Percentiles rank a stretch among this genome's conserved stretches.
phyloP scores from a whole-genome alignment of 2,113 vertebrate genomes.

The Cyphomyrus discorhynchus region DNA sequence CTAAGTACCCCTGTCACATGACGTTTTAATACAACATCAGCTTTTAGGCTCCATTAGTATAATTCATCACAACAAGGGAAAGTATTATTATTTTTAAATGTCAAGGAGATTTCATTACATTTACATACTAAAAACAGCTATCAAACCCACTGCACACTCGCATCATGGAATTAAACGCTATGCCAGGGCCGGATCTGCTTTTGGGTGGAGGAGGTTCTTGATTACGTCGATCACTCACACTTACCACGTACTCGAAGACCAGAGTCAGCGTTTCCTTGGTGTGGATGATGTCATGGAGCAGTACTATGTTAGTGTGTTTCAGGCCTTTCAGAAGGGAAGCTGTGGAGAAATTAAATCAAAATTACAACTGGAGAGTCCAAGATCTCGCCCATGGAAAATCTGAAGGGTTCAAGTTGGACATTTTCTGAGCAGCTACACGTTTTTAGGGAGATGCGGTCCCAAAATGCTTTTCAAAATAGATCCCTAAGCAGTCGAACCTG shows the following conservation, averaged over 20 bases:
- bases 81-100: not conserved
- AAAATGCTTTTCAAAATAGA: not conserved
- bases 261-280: slow-evolving; percentile 96
- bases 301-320: slow-evolving; percentile 92
- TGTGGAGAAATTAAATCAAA: slow-evolving; percentile 46
- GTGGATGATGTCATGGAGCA: slow-evolving; percentile 97
- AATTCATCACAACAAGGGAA: not conserved
- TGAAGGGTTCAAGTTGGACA: not conserved
- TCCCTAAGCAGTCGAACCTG: not conserved
- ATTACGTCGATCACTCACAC: slow-evolving; percentile 38
- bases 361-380: not conserved
- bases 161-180: not conserved
- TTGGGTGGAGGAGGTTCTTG: not conserved
- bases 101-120: not conserved
- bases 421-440: not conserved
- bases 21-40: not conserved
- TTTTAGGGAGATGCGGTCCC: not conserved
- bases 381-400: not conserved
- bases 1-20: not conserved
- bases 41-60: not conserved
- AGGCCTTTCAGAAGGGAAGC: slow-evolving; percentile 94
- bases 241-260: slow-evolving; percentile 98
- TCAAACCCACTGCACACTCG: not conserved
- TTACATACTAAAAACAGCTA: not conserved
- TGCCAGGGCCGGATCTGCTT: not conserved